Evolutionary conservation across 1,140 invertebrate species (phyloP).

Genomic region (Amyelois transitella): DNA sequence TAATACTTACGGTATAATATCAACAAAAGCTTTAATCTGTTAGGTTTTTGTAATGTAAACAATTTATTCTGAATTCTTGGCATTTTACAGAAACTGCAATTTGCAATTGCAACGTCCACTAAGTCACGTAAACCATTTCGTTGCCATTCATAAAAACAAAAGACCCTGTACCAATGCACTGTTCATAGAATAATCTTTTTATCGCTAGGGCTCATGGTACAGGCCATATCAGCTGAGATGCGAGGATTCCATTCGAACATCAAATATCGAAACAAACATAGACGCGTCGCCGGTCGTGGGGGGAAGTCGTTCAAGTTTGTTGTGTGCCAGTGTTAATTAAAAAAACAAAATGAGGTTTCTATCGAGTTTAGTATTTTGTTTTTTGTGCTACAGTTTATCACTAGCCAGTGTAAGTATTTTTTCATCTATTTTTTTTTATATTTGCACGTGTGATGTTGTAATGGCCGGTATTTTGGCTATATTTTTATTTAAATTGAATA

Average conservation of each 20-base stretch:
- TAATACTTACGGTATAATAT: no score
- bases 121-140: not conserved
- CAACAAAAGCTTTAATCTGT: no score
- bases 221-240: conserved; percentile 6
- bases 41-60: no score
- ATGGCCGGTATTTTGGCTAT: no score
- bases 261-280: not conserved
- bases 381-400: conserved; percentile 12
- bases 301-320: conserved; percentile 1
- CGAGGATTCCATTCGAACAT: not conserved
- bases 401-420: conserved; percentile 5
- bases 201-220: not conserved
- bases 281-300: not conserved
- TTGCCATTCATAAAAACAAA: not conserved
- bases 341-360: conserved; percentile 25
- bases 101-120: not conserved
- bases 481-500: no score
- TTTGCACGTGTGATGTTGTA: not conserved
- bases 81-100: no score
- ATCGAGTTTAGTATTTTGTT: conserved; percentile 16
- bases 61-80: no score
- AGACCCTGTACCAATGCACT: not conserved
- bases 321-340: not conserved
- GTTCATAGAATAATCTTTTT: not conserved
- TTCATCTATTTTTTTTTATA: not conserved